Conservation (phyloP, 2,888 invertebrate species). For the Drosophila mercatorum region DNA sequence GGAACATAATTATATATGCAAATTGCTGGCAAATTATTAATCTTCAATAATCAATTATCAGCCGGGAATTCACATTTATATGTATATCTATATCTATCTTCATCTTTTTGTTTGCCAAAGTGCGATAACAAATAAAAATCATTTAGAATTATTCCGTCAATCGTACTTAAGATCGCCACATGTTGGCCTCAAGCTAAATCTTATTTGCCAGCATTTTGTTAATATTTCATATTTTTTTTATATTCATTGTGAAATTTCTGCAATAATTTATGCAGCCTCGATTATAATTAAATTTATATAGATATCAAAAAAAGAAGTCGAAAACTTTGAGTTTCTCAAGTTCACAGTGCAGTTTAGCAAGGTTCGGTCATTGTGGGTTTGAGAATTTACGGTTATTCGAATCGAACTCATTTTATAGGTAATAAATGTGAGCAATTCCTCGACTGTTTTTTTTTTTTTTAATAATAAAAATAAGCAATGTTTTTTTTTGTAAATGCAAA, state of each 20-base stretch:
- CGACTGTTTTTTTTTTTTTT: background rate
- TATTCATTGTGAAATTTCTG: background rate
- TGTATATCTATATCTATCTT: background rate
- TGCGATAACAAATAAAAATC: conserved; percentile 1
- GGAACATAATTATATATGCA: conserved; percentile 11
- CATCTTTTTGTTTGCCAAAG: background rate
- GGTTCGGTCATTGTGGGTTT: background rate
- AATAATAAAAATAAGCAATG: background rate
- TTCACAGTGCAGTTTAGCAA: background rate
- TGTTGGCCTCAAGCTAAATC: background rate
- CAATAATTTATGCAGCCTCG: conserved; percentile 5
- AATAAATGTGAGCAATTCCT: too few relatives aligned
- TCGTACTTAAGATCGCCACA: background rate
- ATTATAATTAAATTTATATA: background rate
- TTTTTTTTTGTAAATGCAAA: background rate
- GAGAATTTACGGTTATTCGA: background rate
- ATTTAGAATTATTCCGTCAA: background rate
- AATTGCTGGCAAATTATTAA: conserved; percentile 1
- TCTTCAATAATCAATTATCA: conserved; percentile 2
- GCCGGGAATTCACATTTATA: background rate
- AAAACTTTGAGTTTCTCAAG: background rate
- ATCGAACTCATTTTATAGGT: background rate
- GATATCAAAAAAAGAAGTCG: background rate
- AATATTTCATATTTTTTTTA: background rate
- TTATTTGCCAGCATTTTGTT: background rate